Evolutionary conservation across 1,140 invertebrate species (phyloP).

Genomic region (Brachionus angularis): DNA sequence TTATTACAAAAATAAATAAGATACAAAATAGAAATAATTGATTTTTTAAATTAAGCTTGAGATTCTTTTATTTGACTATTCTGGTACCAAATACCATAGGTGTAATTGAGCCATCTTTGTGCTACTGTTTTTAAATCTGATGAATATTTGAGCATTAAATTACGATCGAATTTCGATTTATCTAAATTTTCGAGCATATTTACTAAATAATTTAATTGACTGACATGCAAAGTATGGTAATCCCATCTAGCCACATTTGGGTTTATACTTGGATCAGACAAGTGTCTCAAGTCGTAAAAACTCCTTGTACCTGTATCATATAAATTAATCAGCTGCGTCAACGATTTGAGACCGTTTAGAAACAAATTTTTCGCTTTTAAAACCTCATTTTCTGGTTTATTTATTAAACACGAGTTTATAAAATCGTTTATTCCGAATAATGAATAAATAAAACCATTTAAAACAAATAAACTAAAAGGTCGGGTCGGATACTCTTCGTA

Average conservation of each 20-base stretch:
- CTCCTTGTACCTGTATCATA: slow-evolving; percentile 93
- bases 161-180: slow-evolving; percentile 10
- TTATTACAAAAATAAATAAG: too few relatives aligned
- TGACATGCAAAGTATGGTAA: slow-evolving; percentile 96
- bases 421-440: slow-evolving; percentile 91
- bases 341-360: slow-evolving; percentile 76
- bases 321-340: slow-evolving; percentile 81
- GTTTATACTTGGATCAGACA: slow-evolving; percentile 73
- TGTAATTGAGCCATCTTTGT: slow-evolving; percentile 88
- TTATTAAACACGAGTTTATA: slow-evolving; percentile 44
- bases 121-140: slow-evolving; percentile 77
- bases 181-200: slow-evolving; percentile 73
- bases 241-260: slow-evolving; percentile 87
- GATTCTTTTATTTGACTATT: slow-evolving; percentile 70
- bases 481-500: slow-evolving; percentile 97
- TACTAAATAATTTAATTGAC: slow-evolving; percentile 81
- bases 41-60: background rate
- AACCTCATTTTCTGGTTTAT: background rate
- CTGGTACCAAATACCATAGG: slow-evolving; percentile 83
- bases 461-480: slow-evolving; percentile 79
- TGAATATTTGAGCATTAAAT: slow-evolving; percentile 44
- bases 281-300: slow-evolving; percentile 90
- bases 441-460: slow-evolving; percentile 98
- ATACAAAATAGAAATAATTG: background rate
- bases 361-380: slow-evolving; percentile 64